A percentile compares a stretch with the other conserved stretches of the same genome.
Conservation (phyloP, 2,888 invertebrate species). For the Rhamphomyia laevipes region DNA sequence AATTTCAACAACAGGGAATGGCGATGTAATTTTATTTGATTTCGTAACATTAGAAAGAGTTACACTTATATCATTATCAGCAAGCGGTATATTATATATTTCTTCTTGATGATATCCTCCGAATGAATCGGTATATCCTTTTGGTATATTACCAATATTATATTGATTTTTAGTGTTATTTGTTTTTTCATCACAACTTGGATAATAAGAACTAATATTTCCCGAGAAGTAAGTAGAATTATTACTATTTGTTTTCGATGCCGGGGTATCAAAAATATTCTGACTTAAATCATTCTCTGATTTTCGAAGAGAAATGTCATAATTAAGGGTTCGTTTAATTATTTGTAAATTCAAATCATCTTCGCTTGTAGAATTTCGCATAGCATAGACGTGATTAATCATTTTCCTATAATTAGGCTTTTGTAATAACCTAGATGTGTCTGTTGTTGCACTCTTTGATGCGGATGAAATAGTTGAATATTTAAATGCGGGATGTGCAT, state of each 20-base stretch:
- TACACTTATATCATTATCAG: no score
- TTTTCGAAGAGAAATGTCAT: conserved; percentile 5
- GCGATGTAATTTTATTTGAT: no score
- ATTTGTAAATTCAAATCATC: conserved; percentile 34
- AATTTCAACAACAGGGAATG: background rate
- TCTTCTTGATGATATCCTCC: no score
- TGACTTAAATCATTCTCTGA: background rate
- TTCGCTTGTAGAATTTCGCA: conserved; percentile 30
- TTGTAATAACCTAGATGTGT: background rate
- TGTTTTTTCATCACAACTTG: no score
- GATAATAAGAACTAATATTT: no score
- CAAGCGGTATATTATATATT: no score
- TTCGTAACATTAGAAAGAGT: no score
- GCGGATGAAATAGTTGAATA: background rate
- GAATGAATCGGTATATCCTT: no score
- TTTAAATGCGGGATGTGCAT: no score
- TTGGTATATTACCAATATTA: no score
- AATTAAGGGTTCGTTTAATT: conserved; percentile 34
- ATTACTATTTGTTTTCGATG: conserved; percentile 10
- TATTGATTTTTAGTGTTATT: no score
- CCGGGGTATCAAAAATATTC: background rate
- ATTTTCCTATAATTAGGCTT: conserved; percentile 32
- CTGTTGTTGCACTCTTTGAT: background rate
- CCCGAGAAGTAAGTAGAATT: background rate
- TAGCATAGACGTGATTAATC: conserved; percentile 29